Base-by-base conservation (phyloP, 2,888 invertebrate species). In the Noctua janthina region DNA sequence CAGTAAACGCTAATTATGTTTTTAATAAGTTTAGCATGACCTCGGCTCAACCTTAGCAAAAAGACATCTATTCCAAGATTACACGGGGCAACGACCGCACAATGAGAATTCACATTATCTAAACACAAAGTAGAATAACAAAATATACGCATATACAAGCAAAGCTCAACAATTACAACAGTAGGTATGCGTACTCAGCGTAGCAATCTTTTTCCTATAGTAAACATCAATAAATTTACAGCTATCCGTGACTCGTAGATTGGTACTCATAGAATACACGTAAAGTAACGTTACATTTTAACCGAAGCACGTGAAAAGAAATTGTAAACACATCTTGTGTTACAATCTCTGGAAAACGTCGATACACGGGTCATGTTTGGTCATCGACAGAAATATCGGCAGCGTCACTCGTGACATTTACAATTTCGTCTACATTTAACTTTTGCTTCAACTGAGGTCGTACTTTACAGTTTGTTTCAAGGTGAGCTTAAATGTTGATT, bases 261-360 rank as follows among this genome's bases (percentile, higher is more conserved):
- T 78, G 84, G 75, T 85, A 82, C 74, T 84, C 67, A 46, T 73
- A 78, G 73, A 85, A 78, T 85, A 88, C 84, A 88, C 82, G 81
- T 78, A 82, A 87, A 89, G 88, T 91, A 92, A 90, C 92, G 92
- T 90, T 91, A 92, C 68, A 89, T 89, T 89, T 92, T 92, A 89
- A 92, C 91, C 68, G 79, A 85, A 76, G 78, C 80, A 89, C 86
- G 92, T 87, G 87, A 92, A 92, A 87, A 87, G 91, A 91, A 92
- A 92, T 91, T 90, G 91, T 90, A 91, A 91, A 92, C 87, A 91
- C 66, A 83, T 76, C 84, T 73, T 76, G 72, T 69, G 70, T 56
- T 83, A 82, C 78, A 78, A 88, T 78, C 79, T 84, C 87, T 84
- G 82, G 80, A 76, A 84, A 82, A 85, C 78, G 82, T 82, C 78